phyloP scores from a whole-genome alignment of 2,113 vertebrate genomes.

The Pterophyllum scalare region DNA sequence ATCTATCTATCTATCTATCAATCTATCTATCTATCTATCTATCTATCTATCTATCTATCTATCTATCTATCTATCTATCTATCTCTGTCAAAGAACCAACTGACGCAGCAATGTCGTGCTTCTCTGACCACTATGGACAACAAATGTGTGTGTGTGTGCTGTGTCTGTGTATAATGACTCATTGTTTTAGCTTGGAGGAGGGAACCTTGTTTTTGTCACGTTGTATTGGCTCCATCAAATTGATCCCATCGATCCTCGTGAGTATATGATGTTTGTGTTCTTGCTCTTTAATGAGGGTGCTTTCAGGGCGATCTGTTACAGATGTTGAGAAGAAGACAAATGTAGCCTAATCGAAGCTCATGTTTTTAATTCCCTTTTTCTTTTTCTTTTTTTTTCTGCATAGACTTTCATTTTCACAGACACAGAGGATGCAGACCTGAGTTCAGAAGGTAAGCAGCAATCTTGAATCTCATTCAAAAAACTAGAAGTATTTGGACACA shows the following conservation, averaged over 20 bases:
- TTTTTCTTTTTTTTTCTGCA: not conserved
- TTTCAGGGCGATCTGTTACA: not conserved
- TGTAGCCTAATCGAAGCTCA: not conserved
- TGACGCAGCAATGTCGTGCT: not conserved
- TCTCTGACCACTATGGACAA: not conserved
- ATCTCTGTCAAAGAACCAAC: not conserved
- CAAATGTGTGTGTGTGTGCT: not conserved
- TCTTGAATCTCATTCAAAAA: not conserved
- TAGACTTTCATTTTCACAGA: conserved; percentile 84
- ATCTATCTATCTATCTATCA: not conserved
- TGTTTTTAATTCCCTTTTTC: conserved; percentile 1
- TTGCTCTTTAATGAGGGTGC: not conserved
- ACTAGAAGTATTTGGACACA: not conserved
- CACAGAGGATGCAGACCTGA: conserved; percentile 61
- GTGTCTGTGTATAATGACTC: not conserved
- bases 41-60: not conserved
- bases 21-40: not conserved
- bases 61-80: not conserved
- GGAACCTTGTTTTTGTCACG: conserved; percentile 27
- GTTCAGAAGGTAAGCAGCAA: conserved; percentile 63
- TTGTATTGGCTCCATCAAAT: conserved; percentile 16
- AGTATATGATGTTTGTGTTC: conserved; percentile 1
- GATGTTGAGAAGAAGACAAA: not conserved
- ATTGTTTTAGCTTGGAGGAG: conserved; percentile 5
- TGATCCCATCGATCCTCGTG: not conserved